Base-by-base conservation (phyloP, 37 sponge, comb jelly and placozoan genomes). In the Diacarnus erythraeanus region DNA sequence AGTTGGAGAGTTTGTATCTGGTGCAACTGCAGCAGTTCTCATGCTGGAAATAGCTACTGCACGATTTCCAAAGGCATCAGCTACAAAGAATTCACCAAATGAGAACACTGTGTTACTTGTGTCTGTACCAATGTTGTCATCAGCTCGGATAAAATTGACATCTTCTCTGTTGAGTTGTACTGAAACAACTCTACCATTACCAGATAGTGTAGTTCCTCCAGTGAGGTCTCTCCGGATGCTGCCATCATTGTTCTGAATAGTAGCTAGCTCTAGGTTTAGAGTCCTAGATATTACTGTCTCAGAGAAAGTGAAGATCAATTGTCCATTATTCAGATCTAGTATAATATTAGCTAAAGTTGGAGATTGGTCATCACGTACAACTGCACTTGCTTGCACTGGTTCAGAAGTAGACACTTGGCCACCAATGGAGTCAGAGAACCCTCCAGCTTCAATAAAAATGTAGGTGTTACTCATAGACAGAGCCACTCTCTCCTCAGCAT, bases 41-140 rank as follows among this genome's bases (percentile, higher is more conserved):
- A 35, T 27, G n/a, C 78, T 73, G 38, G 44, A 39, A 2, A 54
- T 27, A 59, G 77, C 64, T 23, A 29, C 29, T 42, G 87, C 71
- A 29, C 77, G 26, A 59, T 96, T 96, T 23, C 82, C 85, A 87
- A 84, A 87, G 10, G 91, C 87, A 80, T 94, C 94, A 35, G 42
- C 54, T 27, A 79, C 87, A 84, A 85, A 72, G 18, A 26, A 18
- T 25, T 75, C 66, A 0, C 21, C 34, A 34, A 87, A 37, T 30
- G 68, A 42, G 29, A 94, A 59, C 33, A 64, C 77, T 35, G 90
- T 80, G 33, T 77, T 73, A 0, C 54, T 8, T 26, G n/a, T 30
- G n/a, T 56, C 42, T 59, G 56, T 66, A 1, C 79, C 86, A 67
- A 85, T 61, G n/a, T 21, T 37, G 44, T 73, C 31, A 6, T 37